These are phyloP conservation scores for Equus quagga DNA, from an alignment of 2,113 vertebrate species.

Conservation along the genomic window DNA sequence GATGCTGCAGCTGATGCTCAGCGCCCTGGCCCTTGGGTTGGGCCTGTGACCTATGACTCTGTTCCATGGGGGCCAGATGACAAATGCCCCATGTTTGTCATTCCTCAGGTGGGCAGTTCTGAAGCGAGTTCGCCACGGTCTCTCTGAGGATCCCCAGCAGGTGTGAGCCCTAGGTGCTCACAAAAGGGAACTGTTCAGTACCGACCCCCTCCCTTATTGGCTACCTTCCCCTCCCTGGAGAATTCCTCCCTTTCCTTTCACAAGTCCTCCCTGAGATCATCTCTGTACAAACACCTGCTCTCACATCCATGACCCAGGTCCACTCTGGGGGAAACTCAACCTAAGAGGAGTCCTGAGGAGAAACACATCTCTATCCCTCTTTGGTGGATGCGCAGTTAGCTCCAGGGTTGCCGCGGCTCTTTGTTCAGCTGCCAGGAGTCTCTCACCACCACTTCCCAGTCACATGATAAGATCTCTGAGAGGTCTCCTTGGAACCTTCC, in stretches of 20 bases:
- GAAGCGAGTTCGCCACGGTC: too few relatives aligned
- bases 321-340: not conserved
- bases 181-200: not conserved
- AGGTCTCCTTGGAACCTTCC: not conserved
- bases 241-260: not conserved
- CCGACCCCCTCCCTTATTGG: not conserved
- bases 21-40: not conserved
- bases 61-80: rapidly evolving
- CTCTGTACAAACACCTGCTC: not conserved
- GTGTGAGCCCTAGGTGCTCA: not conserved
- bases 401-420: not conserved
- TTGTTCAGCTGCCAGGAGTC: not conserved
- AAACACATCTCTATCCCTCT: not conserved
- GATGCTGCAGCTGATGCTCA: too few relatives aligned
- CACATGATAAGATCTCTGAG: not conserved
- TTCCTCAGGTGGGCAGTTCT: not conserved
- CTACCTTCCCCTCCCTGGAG: not conserved
- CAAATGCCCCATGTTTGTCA: not conserved
- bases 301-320: not conserved
- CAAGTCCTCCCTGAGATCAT: rapidly evolving
- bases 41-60: not conserved
- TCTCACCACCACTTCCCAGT: not conserved
- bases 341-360: not conserved
- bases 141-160: not conserved
- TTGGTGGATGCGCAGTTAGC: not conserved